Conservation (phyloP, 2,797 vertebrate species). For the Xiphorhynchus erythropygius region DNA sequence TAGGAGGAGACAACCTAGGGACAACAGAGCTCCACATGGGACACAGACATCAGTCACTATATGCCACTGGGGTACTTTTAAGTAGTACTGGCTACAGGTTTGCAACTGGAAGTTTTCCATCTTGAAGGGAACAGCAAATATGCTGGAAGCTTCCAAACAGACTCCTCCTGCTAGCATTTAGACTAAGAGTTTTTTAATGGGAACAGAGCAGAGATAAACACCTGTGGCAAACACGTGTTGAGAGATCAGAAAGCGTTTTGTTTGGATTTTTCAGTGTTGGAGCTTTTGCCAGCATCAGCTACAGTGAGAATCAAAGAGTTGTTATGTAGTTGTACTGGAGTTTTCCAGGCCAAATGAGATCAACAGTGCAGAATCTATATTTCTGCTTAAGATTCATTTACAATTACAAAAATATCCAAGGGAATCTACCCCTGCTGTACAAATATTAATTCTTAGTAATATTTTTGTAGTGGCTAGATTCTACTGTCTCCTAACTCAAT, state of each 20-base stretch:
- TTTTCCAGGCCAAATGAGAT: neutral
- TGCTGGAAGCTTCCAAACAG: neutral
- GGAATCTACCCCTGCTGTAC: neutral
- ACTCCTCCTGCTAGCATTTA: neutral
- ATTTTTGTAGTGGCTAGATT: neutral
- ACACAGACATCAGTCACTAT: neutral
- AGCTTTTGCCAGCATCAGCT: neutral
- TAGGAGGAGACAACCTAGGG: neutral
- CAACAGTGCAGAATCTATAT: neutral
- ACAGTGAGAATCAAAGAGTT: neutral
- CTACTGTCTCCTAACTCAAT: neutral
- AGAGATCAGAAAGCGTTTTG: neutral
- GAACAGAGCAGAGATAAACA: neutral
- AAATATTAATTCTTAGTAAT: neutral
- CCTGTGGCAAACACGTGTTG: neutral
- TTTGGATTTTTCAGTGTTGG: neutral
- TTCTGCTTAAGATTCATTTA: neutral
- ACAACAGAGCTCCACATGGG: neutral
- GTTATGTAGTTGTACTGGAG: neutral
- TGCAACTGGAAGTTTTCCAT: neutral
- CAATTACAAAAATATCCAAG: neutral
- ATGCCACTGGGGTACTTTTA: neutral
- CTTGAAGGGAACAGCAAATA: neutral
- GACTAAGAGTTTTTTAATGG: neutral
- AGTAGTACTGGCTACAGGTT: neutral